Evolutionary conservation across 2,797 vertebrate species (phyloP).

Genomic region (Bovichtus diacanthus): DNA sequence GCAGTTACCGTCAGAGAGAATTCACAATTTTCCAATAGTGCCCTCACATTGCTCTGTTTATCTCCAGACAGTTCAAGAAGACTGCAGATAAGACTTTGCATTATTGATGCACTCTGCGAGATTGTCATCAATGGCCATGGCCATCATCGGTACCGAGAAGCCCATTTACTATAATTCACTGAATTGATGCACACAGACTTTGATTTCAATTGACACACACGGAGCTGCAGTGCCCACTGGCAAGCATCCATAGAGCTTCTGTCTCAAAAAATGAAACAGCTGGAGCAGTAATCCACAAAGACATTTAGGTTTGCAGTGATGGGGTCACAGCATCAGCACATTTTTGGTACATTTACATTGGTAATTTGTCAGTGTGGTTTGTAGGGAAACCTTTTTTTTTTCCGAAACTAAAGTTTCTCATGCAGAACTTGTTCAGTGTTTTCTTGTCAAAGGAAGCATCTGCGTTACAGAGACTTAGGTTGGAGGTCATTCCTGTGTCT

Average conservation of each 20-base stretch:
- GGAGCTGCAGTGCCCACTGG: slow-evolving; percentile 18
- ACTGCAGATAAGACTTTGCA: slow-evolving; percentile 45
- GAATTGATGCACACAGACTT: slow-evolving; percentile 34
- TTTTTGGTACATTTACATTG: background rate
- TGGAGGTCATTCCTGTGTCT: background rate
- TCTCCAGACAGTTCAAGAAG: slow-evolving; percentile 21
- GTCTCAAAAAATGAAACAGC: slow-evolving; percentile 29
- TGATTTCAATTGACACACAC: slow-evolving; percentile 45
- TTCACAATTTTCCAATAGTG: slow-evolving; percentile 5
- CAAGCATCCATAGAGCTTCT: slow-evolving; percentile 18
- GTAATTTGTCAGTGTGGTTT: background rate
- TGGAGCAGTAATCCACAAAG: slow-evolving; percentile 18
- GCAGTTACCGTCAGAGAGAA: slow-evolving; percentile 18
- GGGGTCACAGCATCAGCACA: background rate
- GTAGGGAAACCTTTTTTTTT: background rate
- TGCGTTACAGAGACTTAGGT: background rate
- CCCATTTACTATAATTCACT: slow-evolving; percentile 28
- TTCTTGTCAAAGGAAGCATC: background rate
- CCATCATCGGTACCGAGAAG: slow-evolving; percentile 11
- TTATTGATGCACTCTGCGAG: slow-evolving; percentile 52
- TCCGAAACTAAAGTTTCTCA: background rate
- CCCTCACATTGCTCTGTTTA: slow-evolving; percentile 10
- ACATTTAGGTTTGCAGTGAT: background rate
- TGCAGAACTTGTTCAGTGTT: background rate
- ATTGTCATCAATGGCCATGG: slow-evolving; percentile 40